Conservation (phyloP, 2,113 vertebrate species). For the Scomber scombrus region DNA sequence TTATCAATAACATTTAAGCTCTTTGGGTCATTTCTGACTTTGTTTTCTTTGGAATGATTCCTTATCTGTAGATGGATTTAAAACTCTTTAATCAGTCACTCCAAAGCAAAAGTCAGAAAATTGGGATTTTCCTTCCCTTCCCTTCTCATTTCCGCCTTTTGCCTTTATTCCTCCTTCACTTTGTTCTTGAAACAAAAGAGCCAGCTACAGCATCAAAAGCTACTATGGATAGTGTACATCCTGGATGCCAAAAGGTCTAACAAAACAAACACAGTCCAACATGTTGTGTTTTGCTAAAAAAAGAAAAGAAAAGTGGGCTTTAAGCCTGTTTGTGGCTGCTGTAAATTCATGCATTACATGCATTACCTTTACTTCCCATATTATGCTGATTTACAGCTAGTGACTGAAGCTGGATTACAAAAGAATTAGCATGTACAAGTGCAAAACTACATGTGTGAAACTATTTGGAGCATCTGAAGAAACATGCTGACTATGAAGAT, state of each 20-base stretch:
- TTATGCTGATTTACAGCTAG: conserved; percentile 2
- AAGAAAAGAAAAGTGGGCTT: background rate
- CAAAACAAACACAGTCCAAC: conserved; percentile 19
- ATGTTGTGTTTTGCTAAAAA: conserved; percentile 1
- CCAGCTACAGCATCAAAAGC: conserved; percentile 32
- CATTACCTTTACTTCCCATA: background rate
- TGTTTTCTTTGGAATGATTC: conserved; percentile 28
- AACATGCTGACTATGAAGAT: background rate
- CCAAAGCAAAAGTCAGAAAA: conserved; percentile 1
- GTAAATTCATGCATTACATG: background rate
- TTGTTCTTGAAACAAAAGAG: conserved; percentile 48
- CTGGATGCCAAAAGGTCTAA: conserved; percentile 30
- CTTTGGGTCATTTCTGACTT: conserved; percentile 22
- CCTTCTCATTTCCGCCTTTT: conserved; percentile 39
- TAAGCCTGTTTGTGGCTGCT: background rate
- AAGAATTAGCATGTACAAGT: background rate
- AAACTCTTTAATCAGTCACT: conserved; percentile 55
- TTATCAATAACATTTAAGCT: conserved; percentile 33
- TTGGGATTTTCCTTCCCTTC: conserved; percentile 38
- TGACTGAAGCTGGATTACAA: background rate
- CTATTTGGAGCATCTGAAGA: background rate
- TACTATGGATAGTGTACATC: conserved; percentile 32
- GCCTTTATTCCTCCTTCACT: conserved; percentile 22
- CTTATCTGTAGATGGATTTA: conserved; percentile 41
- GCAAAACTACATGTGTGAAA: background rate